Percentiles rank a stretch among this genome's conserved stretches.
phyloP scores from a whole-genome alignment of 1,140 invertebrate species.

The Saccostrea cuccullata region DNA sequence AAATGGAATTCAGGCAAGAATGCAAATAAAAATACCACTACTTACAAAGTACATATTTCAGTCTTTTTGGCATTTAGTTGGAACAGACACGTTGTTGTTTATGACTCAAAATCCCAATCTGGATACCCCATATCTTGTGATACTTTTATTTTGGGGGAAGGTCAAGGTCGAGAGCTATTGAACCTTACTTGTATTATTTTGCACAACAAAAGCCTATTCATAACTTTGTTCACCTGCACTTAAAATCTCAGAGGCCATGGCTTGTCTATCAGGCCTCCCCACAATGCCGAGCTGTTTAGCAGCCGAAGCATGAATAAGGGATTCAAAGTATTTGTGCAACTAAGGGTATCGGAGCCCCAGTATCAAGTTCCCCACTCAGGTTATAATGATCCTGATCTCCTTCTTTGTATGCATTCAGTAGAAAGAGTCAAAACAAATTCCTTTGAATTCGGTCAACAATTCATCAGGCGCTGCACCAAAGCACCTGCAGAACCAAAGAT shows the following conservation, averaged over 20 bases:
- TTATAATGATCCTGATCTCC: conserved; percentile 34
- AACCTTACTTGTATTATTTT: not conserved
- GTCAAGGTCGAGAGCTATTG: not conserved
- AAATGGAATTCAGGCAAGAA: conserved; percentile 26
- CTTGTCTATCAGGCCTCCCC: not conserved
- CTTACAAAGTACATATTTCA: not conserved
- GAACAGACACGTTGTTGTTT: not conserved
- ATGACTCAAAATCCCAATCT: not conserved
- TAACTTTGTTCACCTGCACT: conserved; percentile 1
- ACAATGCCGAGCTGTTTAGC: not conserved
- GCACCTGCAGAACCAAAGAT: conserved; percentile 8
- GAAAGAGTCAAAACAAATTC: conserved; percentile 36
- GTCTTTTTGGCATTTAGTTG: not conserved
- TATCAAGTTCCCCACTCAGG: not conserved
- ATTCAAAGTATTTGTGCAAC: conserved; percentile 23
- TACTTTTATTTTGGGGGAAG: not conserved
- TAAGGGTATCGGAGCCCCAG: not conserved
- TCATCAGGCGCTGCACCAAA: conserved; percentile 12
- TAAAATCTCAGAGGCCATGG: not conserved
- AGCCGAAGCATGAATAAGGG: not conserved
- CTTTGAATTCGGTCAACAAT: conserved; percentile 27
- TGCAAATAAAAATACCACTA: conserved; percentile 21
- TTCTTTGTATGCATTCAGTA: conserved; percentile 19
- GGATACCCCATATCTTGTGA: conserved; percentile 32
- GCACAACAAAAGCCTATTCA: conserved; percentile 21